phyloP scores from a whole-genome alignment of 2,888 invertebrate genomes.

The Hyposoter didymator region DNA sequence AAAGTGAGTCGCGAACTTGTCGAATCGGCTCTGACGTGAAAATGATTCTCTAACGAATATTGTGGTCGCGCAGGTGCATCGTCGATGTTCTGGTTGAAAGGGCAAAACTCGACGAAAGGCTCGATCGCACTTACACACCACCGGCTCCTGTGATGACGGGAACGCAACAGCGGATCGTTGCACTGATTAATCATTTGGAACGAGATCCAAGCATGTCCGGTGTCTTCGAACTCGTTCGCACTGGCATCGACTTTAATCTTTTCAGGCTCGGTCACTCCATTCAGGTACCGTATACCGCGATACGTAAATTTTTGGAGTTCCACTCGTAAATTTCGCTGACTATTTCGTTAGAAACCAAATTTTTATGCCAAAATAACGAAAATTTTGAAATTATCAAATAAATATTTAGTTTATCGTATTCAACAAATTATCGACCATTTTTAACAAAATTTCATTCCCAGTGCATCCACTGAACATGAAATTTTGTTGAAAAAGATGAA shows the following conservation, averaged over 20 bases:
- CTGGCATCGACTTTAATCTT: slow-evolving; percentile 76
- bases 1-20: slow-evolving; percentile 71
- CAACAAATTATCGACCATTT: too few species aligned
- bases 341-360: too few species aligned
- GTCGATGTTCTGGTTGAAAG: slow-evolving; percentile 72
- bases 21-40: neutral
- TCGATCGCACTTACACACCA: slow-evolving; percentile 82
- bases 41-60: neutral
- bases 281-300: slow-evolving; percentile 67
- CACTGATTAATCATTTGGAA: slow-evolving; percentile 82
- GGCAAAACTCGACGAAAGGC: slow-evolving; percentile 72
- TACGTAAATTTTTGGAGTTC: too few species aligned
- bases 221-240: slow-evolving; percentile 71
- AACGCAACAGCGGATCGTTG: slow-evolving; percentile 82
- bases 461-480: too few species aligned
- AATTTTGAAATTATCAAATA: too few species aligned
- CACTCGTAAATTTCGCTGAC: too few species aligned
- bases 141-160: slow-evolving; percentile 85
- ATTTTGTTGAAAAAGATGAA: too few species aligned
- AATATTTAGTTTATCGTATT: too few species aligned
- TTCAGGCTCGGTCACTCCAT: slow-evolving; percentile 70
- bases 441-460: too few species aligned
- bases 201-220: slow-evolving; percentile 70
- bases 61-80: slow-evolving; percentile 72
- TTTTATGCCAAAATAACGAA: too few species aligned